These are phyloP conservation scores for Microchrysa polita DNA, from an alignment of 2,888 invertebrate genomes.

Conservation along the genomic window DNA sequence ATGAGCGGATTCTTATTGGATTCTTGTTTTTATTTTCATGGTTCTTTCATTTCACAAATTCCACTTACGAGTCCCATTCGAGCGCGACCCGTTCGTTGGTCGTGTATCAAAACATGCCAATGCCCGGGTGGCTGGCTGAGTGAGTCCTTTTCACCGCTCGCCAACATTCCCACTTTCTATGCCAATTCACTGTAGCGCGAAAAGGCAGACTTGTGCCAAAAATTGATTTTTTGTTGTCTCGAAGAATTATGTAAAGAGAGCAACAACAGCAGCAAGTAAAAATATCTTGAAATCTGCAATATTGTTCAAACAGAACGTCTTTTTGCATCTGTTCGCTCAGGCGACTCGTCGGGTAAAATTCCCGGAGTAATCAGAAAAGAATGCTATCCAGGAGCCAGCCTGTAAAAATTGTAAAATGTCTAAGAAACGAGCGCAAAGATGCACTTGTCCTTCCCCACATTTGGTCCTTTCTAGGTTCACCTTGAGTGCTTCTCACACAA, in stretches of 20 bases:
- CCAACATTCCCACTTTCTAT: slow-evolving; percentile 18
- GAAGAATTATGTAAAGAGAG: slow-evolving; percentile 37
- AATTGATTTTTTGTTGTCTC: slow-evolving; percentile 23
- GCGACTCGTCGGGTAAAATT: background rate
- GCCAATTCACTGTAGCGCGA: slow-evolving; percentile 25
- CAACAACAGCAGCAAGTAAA: slow-evolving; percentile 7
- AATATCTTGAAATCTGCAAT: slow-evolving; percentile 22
- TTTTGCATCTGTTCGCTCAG: background rate
- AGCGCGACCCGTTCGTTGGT: background rate
- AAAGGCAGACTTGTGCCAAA: slow-evolving; percentile 37
- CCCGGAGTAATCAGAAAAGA: background rate
- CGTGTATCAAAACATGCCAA: background rate
- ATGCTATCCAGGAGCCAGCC: background rate
- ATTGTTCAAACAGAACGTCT: slow-evolving; percentile 8
- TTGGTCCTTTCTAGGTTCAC: slow-evolving; percentile 12
- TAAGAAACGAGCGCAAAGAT: slow-evolving; percentile 11
- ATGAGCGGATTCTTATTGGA: background rate
- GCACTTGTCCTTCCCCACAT: slow-evolving; percentile 16
- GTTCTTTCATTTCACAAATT: background rate
- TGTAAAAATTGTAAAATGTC: slow-evolving; percentile 17
- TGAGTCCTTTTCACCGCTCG: background rate
- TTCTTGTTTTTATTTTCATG: background rate
- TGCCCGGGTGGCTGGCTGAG: slow-evolving; percentile 2
- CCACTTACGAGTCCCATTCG: background rate
- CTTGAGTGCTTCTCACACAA: background rate